Base-by-base conservation (phyloP, 2,113 vertebrate genomes). In the Anarhynchus alexandrinus region DNA sequence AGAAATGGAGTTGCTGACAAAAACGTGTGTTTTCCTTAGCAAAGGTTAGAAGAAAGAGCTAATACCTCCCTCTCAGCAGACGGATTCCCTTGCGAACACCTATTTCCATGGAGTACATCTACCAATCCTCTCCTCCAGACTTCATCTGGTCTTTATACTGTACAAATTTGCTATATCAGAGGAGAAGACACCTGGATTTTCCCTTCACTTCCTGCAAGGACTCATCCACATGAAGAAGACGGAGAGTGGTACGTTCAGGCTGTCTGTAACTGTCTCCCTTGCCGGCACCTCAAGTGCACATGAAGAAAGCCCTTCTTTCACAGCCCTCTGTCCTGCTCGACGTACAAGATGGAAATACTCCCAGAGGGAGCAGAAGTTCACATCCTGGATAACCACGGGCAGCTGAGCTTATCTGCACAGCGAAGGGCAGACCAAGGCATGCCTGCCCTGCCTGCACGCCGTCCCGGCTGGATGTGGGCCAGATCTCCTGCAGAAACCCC, bases 231-330 rank as follows among this genome's bases (percentile, higher is more conserved):
- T 0, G 11, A 94, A 82, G 71, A 27, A 0, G 5, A 82, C 0
- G 42, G 49, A 2, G 22, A 70, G 42, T 15, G 47, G 15, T 32
- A 64, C 0, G 0, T 43, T 65, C 64, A 30, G 32, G 79, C 15
- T 83, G 58, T 10, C 74, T 32, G 21, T 51, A 84, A 59, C n/a
- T 13, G n/a, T 32, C 67, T 73, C 38, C 30, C 52, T 52, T 7
- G 1, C 34, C 2, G 1, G 70, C 36, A 65, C 29, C 21, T 34
- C 40, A 42, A 23, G 32, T 0, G 1, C 0, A 0, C 10, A 3
- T 42, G 20, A 55, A 51, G 34, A 58, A 80, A 72, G 32, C 34
- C 11, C 32, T 54, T 21, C 54, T 54, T 16, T n/a, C 40, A 29
- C 27, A 13, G 55, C 59, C 12, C 10, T 43, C 58, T 49, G 49